phyloP scores from a whole-genome alignment of 2,888 invertebrate species.

The Archips xylosteana region DNA sequence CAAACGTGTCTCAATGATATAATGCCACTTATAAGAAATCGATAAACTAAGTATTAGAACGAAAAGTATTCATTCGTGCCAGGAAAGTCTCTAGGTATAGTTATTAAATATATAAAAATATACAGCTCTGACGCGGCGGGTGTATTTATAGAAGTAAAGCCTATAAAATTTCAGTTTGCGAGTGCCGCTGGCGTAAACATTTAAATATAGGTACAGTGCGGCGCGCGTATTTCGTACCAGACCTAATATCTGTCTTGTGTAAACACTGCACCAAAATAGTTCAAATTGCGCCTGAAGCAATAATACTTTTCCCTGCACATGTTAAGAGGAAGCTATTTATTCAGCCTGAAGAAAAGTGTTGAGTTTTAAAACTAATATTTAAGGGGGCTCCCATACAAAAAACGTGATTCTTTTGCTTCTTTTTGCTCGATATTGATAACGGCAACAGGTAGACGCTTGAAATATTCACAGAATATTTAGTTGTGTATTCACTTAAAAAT shows the following conservation, averaged over 20 bases:
- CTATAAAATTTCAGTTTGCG: conserved; percentile 9
- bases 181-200: conserved; percentile 10
- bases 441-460: too few relatives aligned
- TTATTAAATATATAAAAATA: background rate
- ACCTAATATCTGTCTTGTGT: conserved; percentile 10
- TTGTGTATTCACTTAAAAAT: too few relatives aligned
- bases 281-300: conserved; percentile 8
- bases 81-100: background rate
- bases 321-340: background rate
- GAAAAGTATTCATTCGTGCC: too few relatives aligned
- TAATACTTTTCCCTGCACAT: conserved; percentile 4
- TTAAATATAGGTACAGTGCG: conserved; percentile 8
- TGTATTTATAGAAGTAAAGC: background rate
- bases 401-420: too few relatives aligned
- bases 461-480: too few relatives aligned
- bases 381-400: too few relatives aligned
- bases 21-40: too few relatives aligned
- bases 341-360: background rate
- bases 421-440: too few relatives aligned
- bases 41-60: too few relatives aligned
- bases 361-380: too few relatives aligned
- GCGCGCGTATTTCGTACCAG: conserved; percentile 7
- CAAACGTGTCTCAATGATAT: too few relatives aligned
- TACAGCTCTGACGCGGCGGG: background rate
- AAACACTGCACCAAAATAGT: conserved; percentile 8